Evolutionary conservation across 2,113 vertebrate species (phyloP), one percentile per base, ranked within the genome.

Genomic region (Ahaetulla prasina): DNA sequence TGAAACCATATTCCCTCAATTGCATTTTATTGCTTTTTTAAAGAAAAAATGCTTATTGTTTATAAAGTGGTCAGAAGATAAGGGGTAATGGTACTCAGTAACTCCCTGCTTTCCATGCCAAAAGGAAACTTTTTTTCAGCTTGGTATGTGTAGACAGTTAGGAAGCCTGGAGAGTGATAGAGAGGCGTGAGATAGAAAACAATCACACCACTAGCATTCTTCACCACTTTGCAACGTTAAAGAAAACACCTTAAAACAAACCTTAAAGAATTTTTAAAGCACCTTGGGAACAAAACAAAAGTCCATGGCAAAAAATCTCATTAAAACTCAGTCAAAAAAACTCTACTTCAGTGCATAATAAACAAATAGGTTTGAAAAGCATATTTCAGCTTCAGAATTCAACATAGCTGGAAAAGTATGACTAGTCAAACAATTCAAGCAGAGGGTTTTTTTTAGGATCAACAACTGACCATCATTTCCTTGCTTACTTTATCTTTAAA

Each of bases 381-480:
- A 91, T 3, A 85, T 95, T 94, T 93, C 85, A 91, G 94, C 90
- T 95, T 94, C 91, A 94, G 94, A 95, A 87, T n/a, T 86, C 74
- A 50, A 11, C 92, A 54, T 92, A 89, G 93, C 95, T n/a, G 60
- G 49, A 94, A 54, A 95, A 92, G 39, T 50, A 60, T 95, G 45
- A 85, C 16, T 7, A 93, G 27, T n/a, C 60, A 63, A 12, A 12
- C 30, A 68, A 68, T 68, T 68, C 63, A n/a, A 68, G 30, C 63
- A 68, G 30, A 60, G 55, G 55, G 10, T 10, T 16, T 68, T 91
- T 80, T 11, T 85, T 91, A 92, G 86, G 74, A 84, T 23, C 6
- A 92, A 49, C 54, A 92, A 57, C 16, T 91, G 47, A 35, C 60
- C 53, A 52, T 53, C 68, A 89, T 80, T 89, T 86, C 35, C 47